Conservation (phyloP, 2,797 vertebrate species). For the Urophycis tenuis region DNA sequence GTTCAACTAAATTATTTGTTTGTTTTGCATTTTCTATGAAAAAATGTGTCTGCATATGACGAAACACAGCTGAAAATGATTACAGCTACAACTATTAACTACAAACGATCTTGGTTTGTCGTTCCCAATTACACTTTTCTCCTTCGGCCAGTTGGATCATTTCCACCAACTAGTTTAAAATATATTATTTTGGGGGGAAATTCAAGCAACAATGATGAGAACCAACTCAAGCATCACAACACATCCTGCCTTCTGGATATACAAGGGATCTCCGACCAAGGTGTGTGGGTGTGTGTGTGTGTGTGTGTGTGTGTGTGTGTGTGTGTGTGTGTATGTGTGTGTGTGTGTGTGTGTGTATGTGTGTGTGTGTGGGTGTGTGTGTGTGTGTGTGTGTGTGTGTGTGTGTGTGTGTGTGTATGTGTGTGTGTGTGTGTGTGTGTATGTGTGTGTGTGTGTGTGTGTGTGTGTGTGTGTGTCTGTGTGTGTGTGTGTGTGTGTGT, state of each 20-base stretch:
- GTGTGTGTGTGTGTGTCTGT: too few relatives aligned
- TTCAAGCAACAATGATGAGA: background rate
- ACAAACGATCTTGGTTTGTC: too few relatives aligned
- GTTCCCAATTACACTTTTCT: too few relatives aligned
- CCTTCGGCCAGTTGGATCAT: too few relatives aligned
- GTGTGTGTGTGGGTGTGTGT: constrained; percentile 1
- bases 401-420: too few relatives aligned
- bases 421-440: too few relatives aligned
- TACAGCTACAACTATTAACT: too few relatives aligned
- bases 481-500: too few relatives aligned
- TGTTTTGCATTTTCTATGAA: too few relatives aligned
- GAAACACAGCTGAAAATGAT: background rate
- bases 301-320: constrained; percentile 7
- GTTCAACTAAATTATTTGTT: background rate
- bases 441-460: too few relatives aligned
- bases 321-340: constrained; percentile 7
- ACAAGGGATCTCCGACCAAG: background rate
- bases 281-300: constrained; percentile 6
- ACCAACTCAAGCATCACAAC: background rate
- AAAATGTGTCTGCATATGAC: background rate
- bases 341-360: too few relatives aligned
- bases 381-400: too few relatives aligned
- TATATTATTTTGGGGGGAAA: background rate
- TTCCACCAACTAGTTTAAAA: background rate
- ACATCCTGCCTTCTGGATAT: background rate